These are phyloP conservation scores for Lycaena phlaeas DNA, from an alignment of 2,888 invertebrate genomes.

Conservation along the genomic window DNA sequence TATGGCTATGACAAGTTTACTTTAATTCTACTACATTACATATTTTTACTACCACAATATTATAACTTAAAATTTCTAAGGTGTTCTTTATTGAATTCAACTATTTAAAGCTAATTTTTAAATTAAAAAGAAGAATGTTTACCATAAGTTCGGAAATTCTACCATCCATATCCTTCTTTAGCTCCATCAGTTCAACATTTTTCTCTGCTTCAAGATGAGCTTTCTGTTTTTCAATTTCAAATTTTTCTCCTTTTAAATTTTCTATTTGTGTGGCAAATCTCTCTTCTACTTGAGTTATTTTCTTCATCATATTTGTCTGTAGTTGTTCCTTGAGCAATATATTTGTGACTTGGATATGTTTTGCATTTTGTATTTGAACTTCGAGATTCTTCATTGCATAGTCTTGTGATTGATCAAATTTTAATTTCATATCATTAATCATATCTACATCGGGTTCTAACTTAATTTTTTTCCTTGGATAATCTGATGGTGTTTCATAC, in stretches of 20 bases:
- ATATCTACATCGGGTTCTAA: slow-evolving; percentile 30
- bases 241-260: slow-evolving; percentile 53
- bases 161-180: slow-evolving; percentile 46
- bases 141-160: slow-evolving; percentile 52
- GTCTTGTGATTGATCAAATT: slow-evolving; percentile 56
- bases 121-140: slow-evolving; percentile 10
- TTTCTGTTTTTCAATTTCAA: slow-evolving; percentile 62
- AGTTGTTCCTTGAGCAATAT: slow-evolving; percentile 54
- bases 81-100: too few relatives aligned
- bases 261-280: slow-evolving; percentile 56
- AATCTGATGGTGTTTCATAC: slow-evolving; percentile 22
- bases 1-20: too few relatives aligned
- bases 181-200: slow-evolving; percentile 38
- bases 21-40: too few relatives aligned
- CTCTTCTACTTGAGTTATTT: slow-evolving; percentile 53
- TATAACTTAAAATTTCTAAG: too few relatives aligned
- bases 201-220: slow-evolving; percentile 51
- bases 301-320: slow-evolving; percentile 52
- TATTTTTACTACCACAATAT: too few relatives aligned
- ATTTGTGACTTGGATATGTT: slow-evolving; percentile 48
- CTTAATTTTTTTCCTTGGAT: slow-evolving; percentile 45
- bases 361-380: slow-evolving; percentile 52
- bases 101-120: too few relatives aligned
- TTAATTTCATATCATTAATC: slow-evolving; percentile 46
- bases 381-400: slow-evolving; percentile 53